Percentiles rank a stretch among this genome's conserved stretches.
Conservation (phyloP, 1,140 invertebrate genomes). For the Micrasema minimum region DNA sequence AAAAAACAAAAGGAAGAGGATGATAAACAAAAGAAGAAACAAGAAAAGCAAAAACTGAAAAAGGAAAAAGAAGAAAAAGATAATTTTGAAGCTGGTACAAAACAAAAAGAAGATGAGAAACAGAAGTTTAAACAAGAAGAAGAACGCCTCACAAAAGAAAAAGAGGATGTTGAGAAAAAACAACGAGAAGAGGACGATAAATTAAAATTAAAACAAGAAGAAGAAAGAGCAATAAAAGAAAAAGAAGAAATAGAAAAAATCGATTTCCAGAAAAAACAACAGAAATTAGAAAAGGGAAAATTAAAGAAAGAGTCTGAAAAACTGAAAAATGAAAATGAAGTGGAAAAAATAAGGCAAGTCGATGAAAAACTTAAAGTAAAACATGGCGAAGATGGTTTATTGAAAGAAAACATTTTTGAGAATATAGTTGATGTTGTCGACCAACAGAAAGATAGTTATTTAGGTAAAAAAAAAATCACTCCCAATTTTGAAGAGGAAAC, state of each 20-base stretch:
- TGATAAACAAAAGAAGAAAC: slow-evolving; percentile 46
- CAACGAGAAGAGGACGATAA: slow-evolving; percentile 29
- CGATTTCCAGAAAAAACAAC: slow-evolving; percentile 46
- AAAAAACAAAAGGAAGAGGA: slow-evolving; percentile 40
- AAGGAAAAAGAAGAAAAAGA: slow-evolving; percentile 36
- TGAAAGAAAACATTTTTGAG: no score
- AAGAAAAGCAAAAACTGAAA: slow-evolving; percentile 54
- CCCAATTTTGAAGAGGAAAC: no score
- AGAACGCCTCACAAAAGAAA: slow-evolving; percentile 23
- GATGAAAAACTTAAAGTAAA: slow-evolving; percentile 15
- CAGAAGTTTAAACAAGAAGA: slow-evolving; percentile 46
- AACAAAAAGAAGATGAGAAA: slow-evolving; percentile 42
- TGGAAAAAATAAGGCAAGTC: background rate
- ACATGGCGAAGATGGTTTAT: no score
- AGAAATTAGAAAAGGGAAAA: slow-evolving; percentile 12
- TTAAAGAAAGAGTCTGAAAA: slow-evolving; percentile 23
- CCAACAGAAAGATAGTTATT: no score
- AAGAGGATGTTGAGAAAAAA: slow-evolving; percentile 17
- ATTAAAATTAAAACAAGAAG: slow-evolving; percentile 35
- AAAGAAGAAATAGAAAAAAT: slow-evolving; percentile 39
- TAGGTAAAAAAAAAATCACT: no score
- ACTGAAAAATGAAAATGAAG: slow-evolving; percentile 33
- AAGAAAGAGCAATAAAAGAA: slow-evolving; percentile 41
- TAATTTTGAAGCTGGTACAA: background rate
- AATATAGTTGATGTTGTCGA: no score